A percentile compares a stretch with the other conserved stretches of the same genome.
Evolutionary conservation across 2,113 vertebrate genomes (phyloP).

Genomic region (Excalfactoria chinensis): DNA sequence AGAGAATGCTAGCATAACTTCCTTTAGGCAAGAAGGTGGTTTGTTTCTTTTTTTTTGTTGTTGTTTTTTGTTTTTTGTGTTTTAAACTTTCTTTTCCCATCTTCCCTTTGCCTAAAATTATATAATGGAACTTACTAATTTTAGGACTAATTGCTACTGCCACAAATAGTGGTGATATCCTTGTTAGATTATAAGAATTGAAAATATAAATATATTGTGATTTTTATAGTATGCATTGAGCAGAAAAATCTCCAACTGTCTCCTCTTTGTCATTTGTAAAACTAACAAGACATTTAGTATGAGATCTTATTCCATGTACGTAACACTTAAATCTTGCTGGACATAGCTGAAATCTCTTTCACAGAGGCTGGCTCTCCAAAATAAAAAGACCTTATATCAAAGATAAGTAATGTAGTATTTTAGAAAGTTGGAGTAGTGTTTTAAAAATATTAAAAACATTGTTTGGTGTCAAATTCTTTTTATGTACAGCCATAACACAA

Average conservation of each 20-base stretch:
- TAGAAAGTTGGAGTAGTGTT: not conserved
- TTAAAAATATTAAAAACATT: not conserved
- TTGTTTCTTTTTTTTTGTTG: not conserved
- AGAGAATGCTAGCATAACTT: not conserved
- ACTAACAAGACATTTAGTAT: not conserved
- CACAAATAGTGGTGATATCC: not conserved
- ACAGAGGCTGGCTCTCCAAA: not conserved
- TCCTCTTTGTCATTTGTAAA: not conserved
- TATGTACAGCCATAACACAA: constrained; percentile 4
- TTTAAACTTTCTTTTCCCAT: not conserved
- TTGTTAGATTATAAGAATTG: not conserved
- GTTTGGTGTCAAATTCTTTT: not conserved
- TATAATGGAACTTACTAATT: not conserved
- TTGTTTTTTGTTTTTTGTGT: too few species aligned
- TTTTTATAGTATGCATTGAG: not conserved
- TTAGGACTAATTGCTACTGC: not conserved
- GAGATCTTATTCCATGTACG: not conserved
- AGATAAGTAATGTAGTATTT: not conserved
- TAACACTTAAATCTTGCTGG: not conserved
- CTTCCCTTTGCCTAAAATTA: not conserved
- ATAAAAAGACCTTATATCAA: not conserved
- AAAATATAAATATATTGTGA: not conserved
- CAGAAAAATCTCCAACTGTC: not conserved
- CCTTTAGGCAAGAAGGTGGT: not conserved
- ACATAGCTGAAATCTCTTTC: not conserved